Percentiles rank a stretch among this genome's conserved stretches.
These are phyloP conservation scores for Petrolisthes manimaculis DNA, from an alignment of 2,888 invertebrate genomes.

Conservation along the genomic window DNA sequence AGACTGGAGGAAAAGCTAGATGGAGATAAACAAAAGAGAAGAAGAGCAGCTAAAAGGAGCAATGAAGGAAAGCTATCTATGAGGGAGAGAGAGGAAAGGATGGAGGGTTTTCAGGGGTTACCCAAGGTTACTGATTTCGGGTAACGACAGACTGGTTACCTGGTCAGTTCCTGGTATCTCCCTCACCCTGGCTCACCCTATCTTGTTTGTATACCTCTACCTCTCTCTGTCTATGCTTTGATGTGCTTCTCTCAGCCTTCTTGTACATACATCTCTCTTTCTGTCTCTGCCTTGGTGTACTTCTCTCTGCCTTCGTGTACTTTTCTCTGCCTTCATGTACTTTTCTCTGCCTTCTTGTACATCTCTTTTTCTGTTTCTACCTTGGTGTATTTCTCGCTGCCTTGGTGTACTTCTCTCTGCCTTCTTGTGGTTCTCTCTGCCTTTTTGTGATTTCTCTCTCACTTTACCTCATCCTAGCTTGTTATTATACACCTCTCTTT, in stretches of 20 bases:
- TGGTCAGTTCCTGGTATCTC: constrained; percentile 1
- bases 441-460: background rate
- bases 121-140: constrained; percentile 39
- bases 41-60: background rate
- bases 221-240: background rate
- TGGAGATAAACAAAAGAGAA: background rate
- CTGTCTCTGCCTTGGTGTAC: background rate
- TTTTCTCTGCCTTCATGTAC: constrained; percentile 1
- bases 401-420: background rate
- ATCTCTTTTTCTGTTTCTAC: background rate
- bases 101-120: background rate
- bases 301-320: background rate
- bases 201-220: background rate
- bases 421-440: background rate
- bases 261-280: background rate
- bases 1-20: too few species aligned
- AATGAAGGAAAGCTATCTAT: background rate
- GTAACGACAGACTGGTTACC: constrained; percentile 33
- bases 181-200: background rate
- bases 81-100: background rate
- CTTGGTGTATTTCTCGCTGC: background rate
- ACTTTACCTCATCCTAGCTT: too few species aligned
- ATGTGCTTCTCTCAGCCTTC: background rate
- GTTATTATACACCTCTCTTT: too few species aligned
- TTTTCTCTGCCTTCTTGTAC: background rate